Evolutionary conservation across 2,888 invertebrate species (phyloP).

Genomic region (Drosophila tanythrix): DNA sequence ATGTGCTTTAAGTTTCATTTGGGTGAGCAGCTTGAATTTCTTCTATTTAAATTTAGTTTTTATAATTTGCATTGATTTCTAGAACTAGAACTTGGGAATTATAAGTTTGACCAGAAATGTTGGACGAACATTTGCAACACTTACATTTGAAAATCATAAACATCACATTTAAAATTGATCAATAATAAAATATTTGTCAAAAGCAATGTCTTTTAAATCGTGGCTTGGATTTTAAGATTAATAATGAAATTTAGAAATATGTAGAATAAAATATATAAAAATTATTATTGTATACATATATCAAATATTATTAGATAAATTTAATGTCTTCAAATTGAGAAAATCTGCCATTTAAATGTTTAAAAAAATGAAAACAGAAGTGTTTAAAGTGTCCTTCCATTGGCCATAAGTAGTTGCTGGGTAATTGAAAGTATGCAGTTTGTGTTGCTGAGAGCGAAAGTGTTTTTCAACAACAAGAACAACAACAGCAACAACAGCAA

Average conservation of each 20-base stretch:
- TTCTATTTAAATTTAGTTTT: background rate
- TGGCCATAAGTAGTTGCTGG: constrained; percentile 26
- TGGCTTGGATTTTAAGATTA: background rate
- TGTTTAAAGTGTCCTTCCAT: constrained; percentile 1
- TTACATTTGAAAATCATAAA: too few relatives aligned
- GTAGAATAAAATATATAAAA: background rate
- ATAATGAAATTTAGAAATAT: background rate
- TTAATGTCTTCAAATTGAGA: background rate
- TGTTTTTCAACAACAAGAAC: constrained; percentile 47
- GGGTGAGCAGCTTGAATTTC: background rate
- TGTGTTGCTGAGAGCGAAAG: constrained; percentile 61
- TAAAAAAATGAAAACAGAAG: background rate
- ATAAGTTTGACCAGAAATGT: background rate
- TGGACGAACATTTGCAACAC: background rate
- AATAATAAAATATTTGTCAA: background rate
- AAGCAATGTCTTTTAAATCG: background rate
- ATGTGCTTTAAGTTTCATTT: background rate
- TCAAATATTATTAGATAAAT: background rate
- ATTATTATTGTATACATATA: background rate
- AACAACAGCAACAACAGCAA: constrained; percentile 15
- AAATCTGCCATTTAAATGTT: background rate
- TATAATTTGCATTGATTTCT: background rate
- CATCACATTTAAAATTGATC: too few relatives aligned
- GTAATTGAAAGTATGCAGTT: constrained; percentile 56
- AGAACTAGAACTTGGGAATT: background rate